A percentile compares a stretch with the other conserved stretches of the same genome.
Evolutionary conservation across 2,797 vertebrate species (phyloP).

Genomic region (Argya squamiceps): DNA sequence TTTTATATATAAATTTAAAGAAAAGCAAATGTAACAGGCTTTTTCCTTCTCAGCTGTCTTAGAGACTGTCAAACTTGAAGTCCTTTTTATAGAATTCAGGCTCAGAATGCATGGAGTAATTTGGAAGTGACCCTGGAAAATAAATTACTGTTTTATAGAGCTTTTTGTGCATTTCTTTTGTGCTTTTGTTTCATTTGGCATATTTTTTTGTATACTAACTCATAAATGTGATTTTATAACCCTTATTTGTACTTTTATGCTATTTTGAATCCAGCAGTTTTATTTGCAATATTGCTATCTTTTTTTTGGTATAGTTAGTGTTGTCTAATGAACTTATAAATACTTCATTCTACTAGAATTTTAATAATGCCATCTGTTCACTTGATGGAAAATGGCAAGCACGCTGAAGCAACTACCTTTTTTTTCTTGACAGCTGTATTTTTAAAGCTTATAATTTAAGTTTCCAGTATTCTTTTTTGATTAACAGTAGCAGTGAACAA

Average conservation of each 20-base stretch:
- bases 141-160: not conserved
- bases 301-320: not conserved
- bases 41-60: not conserved
- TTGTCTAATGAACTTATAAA: constrained; percentile 65
- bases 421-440: not conserved
- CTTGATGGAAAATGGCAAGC: not conserved
- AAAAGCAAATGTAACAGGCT: not conserved
- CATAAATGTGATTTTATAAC: not conserved
- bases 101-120: not conserved
- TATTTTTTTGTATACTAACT: not conserved
- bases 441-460: constrained; percentile 7
- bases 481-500: not conserved
- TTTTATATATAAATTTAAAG: not conserved
- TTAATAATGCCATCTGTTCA: constrained; percentile 63
- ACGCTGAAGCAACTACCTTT: not conserved
- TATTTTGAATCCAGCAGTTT: constrained; percentile 26
- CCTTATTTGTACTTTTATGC: not conserved
- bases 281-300: constrained; percentile 14
- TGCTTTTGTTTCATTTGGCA: constrained; percentile 1
- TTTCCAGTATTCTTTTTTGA: not conserved
- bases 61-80: not conserved
- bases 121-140: constrained; percentile 30
- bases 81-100: not conserved
- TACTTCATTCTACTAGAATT: constrained; percentile 62
- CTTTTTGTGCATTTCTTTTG: not conserved